Base-by-base conservation (phyloP, 2,113 vertebrate genomes). In the Pithys albifrons region DNA sequence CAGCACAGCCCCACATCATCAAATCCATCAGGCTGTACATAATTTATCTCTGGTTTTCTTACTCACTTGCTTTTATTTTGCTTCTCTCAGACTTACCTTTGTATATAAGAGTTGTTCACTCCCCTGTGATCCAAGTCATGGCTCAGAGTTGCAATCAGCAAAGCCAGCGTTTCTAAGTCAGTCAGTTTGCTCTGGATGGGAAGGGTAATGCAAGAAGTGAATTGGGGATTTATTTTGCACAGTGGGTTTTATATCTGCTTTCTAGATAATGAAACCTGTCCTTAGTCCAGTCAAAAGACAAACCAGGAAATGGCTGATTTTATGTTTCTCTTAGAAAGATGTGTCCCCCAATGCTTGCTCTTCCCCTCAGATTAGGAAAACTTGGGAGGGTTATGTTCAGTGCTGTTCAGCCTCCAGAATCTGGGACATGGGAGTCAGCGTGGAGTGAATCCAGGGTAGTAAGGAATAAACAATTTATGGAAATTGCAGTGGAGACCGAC, bases 51-150 rank as follows among this genome's bases (percentile, higher is more conserved):
- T 49, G 45, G 43, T 62, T 89, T 88, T 93, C 27, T 8, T 46
- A 39, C 31, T 81, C 3, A 3, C 24, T 69, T 35, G 4, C 33
- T 91, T 93, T 73, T 39, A 29, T 25, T 89, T 65, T 19, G 33
- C 52, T 66, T 66, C 41, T 54, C 41, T 85, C 75, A 51, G 62
- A 51, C 10, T 43, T 96, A 99, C 99, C 99, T 98, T 96, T 99
- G 98, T 91, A 99, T 99, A 94, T 99, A 99, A 25, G 99, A 99
- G 97, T 99, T 99, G 97, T 99, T 99, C 95, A 99, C 99, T 35
- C 99, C 99, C 46, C 99, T 98, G 97, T 99, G 99, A 96, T 99
- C 99, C 96, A 99, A 94, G 93, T 99, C 99, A 8, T 99, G 99
- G 97, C 99, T 98, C 55, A 99, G 97, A 5, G 99, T 98, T 20